phyloP scores from a whole-genome alignment of 37 sponge, comb jelly and placozoan genomes.

The Cladorhizidae sp. region DNA sequence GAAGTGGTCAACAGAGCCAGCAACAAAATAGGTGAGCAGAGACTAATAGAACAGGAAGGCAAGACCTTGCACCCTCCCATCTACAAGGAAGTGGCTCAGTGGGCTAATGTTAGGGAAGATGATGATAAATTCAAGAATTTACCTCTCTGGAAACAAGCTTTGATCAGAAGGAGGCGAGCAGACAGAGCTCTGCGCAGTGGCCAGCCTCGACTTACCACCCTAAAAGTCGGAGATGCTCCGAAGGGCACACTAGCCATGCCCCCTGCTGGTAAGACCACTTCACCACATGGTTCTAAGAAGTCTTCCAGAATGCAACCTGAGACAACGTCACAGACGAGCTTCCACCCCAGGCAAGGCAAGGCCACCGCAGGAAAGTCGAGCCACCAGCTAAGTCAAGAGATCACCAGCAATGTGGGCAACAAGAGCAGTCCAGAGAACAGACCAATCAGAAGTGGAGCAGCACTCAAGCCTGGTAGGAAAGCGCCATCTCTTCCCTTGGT shows the following conservation, averaged over 20 bases:
- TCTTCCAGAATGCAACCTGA: too few relatives aligned
- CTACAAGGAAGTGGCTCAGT: conserved; percentile 48
- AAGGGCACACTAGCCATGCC: too few relatives aligned
- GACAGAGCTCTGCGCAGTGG: conserved; percentile 58
- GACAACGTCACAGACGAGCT: too few relatives aligned
- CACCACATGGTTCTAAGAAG: too few relatives aligned
- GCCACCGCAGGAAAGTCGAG: background rate
- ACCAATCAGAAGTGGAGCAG: too few relatives aligned
- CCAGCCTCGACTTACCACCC: too few relatives aligned
- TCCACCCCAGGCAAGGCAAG: background rate
- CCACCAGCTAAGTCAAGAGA: background rate
- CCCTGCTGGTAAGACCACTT: too few relatives aligned
- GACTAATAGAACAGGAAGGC: conserved; percentile 49
- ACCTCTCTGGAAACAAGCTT: conserved; percentile 80
- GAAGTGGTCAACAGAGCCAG: conserved; percentile 33
- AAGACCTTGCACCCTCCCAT: conserved; percentile 44
- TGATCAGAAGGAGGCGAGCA: conserved; percentile 58
- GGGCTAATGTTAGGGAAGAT: conserved; percentile 66
- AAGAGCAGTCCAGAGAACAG: too few relatives aligned
- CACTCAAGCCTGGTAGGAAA: background rate
- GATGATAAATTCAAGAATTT: conserved; percentile 60
- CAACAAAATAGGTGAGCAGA: background rate
- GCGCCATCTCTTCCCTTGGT: background rate
- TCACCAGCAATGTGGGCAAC: too few relatives aligned
- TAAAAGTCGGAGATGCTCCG: too few relatives aligned